Conservation (phyloP, 2,888 invertebrate species). For the Heliconius sara region DNA sequence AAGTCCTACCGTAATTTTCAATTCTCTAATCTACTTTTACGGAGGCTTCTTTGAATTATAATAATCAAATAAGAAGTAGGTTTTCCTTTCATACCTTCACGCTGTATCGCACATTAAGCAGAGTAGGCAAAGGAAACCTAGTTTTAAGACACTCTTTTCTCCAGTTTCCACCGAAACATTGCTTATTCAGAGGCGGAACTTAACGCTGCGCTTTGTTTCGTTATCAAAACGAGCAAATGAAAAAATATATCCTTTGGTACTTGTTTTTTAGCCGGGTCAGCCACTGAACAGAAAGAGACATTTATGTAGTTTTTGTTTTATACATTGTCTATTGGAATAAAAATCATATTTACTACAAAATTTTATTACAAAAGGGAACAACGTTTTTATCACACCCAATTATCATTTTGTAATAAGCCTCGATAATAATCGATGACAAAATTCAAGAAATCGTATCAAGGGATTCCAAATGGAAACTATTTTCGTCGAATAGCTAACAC, state of each 20-base stretch:
- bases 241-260: not conserved
- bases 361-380: not conserved
- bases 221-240: not conserved
- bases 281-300: too few relatives aligned
- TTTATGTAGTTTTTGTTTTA: too few relatives aligned
- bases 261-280: too few relatives aligned
- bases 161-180: not conserved
- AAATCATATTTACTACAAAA: not conserved
- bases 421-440: constrained; percentile 6
- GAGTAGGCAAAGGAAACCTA: not conserved
- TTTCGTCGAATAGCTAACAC: constrained; percentile 32
- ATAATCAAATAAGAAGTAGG: not conserved
- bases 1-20: not conserved
- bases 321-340: too few relatives aligned
- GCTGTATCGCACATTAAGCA: not conserved
- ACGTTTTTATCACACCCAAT: not conserved
- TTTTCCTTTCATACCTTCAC: not conserved
- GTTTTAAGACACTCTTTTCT: not conserved
- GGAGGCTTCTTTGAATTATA: not conserved
- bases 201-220: not conserved
- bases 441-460: constrained; percentile 2
- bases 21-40: not conserved
- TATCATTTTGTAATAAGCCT: not conserved
- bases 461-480: constrained; percentile 13
- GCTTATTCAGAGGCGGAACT: not conserved